Evolutionary conservation across 2,113 vertebrate species (phyloP).

Genomic region (Prolemur simus): DNA sequence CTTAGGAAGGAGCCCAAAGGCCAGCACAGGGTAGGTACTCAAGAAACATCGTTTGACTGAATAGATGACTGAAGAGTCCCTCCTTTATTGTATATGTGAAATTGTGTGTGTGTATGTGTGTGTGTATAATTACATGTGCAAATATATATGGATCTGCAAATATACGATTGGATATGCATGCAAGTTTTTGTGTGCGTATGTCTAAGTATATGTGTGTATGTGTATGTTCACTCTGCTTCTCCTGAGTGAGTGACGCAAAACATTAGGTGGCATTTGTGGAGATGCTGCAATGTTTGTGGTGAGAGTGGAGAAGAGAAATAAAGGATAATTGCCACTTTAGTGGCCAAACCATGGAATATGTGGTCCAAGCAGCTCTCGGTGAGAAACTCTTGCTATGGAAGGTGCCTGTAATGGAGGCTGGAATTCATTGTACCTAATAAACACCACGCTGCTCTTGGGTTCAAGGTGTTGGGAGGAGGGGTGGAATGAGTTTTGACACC

Average conservation of each 20-base stretch:
- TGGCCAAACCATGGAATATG: constrained; percentile 48
- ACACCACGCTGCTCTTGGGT: background rate
- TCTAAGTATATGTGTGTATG: background rate
- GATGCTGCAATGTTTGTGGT: constrained; percentile 40
- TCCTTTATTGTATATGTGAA: background rate
- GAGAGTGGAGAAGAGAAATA: constrained; percentile 46
- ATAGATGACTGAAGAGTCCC: background rate
- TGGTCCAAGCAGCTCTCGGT: constrained; percentile 8
- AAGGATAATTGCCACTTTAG: constrained; percentile 58
- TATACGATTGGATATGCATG: background rate
- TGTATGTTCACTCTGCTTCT: background rate
- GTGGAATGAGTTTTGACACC: background rate
- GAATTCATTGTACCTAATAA: background rate
- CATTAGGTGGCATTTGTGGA: constrained; percentile 58
- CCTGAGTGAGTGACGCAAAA: constrained; percentile 18
- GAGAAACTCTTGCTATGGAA: background rate
- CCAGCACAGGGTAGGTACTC: background rate
- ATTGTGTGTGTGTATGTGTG: background rate
- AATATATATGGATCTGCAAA: background rate
- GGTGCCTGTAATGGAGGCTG: background rate
- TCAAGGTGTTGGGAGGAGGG: background rate
- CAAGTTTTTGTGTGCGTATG: background rate
- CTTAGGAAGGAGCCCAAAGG: background rate
- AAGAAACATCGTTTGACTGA: background rate
- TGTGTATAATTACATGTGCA: background rate